These are phyloP conservation scores for Acanthisitta chloris DNA, from an alignment of 2,113 vertebrate genomes.

Conservation along the genomic window DNA sequence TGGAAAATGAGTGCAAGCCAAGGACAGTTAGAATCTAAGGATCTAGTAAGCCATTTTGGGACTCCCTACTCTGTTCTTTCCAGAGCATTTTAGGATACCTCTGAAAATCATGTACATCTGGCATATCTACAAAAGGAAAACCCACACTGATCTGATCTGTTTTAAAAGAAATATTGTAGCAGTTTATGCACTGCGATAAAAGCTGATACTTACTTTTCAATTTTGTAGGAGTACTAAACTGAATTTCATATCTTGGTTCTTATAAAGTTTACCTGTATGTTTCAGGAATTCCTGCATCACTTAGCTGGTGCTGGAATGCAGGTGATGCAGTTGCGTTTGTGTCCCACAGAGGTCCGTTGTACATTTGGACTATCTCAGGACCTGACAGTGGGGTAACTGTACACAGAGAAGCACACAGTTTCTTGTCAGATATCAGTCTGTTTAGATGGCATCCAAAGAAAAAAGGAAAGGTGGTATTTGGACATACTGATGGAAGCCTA, in stretches of 20 bases:
- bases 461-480: conserved; percentile 92
- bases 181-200: neutral
- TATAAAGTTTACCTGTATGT: neutral
- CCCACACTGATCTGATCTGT: neutral
- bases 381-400: conserved; percentile 82
- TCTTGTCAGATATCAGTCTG: conserved; percentile 90
- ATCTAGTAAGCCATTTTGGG: neutral
- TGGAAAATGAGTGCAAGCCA: neutral
- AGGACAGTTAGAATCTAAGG: neutral
- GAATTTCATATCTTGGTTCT: neutral
- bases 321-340: conserved; percentile 87
- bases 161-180: neutral
- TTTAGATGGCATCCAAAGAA: conserved; percentile 93
- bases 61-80: neutral
- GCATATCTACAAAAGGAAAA: neutral
- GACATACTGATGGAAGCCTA: conserved; percentile 93
- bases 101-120: neutral
- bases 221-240: neutral
- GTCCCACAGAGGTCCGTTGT: conserved; percentile 89
- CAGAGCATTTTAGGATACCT: neutral
- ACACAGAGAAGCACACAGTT: conserved; percentile 93
- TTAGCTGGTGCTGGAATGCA: conserved; percentile 94
- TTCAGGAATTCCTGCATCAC: conserved; percentile 85
- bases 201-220: neutral
- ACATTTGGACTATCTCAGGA: conserved; percentile 89